These are phyloP conservation scores for Cirrhinus molitorella DNA, from an alignment of 2,797 vertebrate genomes.

Conservation along the genomic window DNA sequence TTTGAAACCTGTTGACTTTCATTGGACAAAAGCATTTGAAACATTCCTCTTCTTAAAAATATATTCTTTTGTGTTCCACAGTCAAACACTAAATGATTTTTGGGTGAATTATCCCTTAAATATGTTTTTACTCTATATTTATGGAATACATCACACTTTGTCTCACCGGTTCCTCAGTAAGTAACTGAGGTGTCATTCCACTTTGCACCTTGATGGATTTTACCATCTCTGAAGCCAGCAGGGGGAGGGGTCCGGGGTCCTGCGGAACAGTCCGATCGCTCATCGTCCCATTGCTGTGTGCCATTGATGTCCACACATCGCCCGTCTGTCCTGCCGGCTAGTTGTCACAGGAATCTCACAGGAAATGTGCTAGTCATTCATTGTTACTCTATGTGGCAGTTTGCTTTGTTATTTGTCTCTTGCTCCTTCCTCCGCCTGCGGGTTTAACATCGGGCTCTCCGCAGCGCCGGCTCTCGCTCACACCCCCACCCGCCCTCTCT, in stretches of 20 bases:
- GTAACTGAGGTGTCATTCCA: constrained; percentile 31
- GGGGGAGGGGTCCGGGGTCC: constrained; percentile 18
- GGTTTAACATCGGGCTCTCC: constrained; percentile 48
- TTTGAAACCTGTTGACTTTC: background rate
- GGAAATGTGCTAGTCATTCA: constrained; percentile 51
- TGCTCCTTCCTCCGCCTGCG: constrained; percentile 42
- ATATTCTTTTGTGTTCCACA: background rate
- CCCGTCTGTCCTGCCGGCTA: constrained; percentile 44
- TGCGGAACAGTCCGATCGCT: constrained; percentile 28
- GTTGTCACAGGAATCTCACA: constrained; percentile 23
- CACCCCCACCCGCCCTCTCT: background rate
- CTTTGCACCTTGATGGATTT: constrained; percentile 36
- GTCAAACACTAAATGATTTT: background rate
- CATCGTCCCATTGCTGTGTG: constrained; percentile 40
- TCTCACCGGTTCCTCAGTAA: constrained; percentile 12
- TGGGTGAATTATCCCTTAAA: constrained; percentile 24
- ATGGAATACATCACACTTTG: constrained; percentile 20
- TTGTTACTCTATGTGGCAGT: constrained; percentile 44
- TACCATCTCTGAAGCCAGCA: background rate
- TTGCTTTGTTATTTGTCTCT: constrained; percentile 58
- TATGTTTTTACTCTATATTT: background rate
- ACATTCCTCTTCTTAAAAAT: constrained; percentile 13
- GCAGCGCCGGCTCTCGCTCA: constrained; percentile 27
- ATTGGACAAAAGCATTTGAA: background rate
- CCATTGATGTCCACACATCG: constrained; percentile 31